These are phyloP conservation scores for Reticulitermes speratus DNA, from an alignment of 1,140 invertebrate genomes.

Conservation along the genomic window DNA sequence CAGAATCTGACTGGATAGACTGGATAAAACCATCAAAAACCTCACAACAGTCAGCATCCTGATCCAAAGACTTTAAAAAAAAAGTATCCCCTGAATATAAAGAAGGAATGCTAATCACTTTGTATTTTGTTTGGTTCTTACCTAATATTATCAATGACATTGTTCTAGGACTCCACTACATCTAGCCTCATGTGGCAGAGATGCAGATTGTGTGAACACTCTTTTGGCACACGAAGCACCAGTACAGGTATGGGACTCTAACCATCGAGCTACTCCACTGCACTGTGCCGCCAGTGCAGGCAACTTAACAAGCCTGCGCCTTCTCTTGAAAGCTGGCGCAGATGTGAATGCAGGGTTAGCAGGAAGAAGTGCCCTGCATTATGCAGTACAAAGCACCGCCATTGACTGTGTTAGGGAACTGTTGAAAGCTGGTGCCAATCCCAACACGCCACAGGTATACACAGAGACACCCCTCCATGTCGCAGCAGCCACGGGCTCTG, in stretches of 20 bases:
- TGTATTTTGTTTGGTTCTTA: no score
- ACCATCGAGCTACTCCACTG: constrained; percentile 66
- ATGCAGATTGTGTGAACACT: constrained; percentile 60
- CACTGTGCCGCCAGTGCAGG: constrained; percentile 72
- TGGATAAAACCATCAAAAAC: no score
- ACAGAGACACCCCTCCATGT: constrained; percentile 83
- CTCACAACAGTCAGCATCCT: no score
- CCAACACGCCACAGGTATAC: constrained; percentile 77
- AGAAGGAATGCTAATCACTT: no score
- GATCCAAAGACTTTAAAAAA: no score
- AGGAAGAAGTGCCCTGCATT: constrained; percentile 59
- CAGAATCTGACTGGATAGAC: no score
- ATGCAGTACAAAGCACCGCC: constrained; percentile 69
- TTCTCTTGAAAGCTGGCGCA: constrained; percentile 63
- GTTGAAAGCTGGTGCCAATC: constrained; percentile 66
- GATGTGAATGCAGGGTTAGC: constrained; percentile 72
- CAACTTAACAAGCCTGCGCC: constrained; percentile 55
- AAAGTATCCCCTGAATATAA: no score
- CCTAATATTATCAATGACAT: no score
- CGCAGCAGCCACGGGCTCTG: constrained; percentile 70
- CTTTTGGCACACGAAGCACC: constrained; percentile 64
- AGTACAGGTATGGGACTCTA: constrained; percentile 65
- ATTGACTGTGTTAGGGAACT: constrained; percentile 66
- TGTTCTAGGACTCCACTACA: constrained; percentile 69
- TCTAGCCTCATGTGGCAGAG: constrained; percentile 69